Conservation (phyloP, 2,888 invertebrate species). For the Lycophotia porphyrea region DNA sequence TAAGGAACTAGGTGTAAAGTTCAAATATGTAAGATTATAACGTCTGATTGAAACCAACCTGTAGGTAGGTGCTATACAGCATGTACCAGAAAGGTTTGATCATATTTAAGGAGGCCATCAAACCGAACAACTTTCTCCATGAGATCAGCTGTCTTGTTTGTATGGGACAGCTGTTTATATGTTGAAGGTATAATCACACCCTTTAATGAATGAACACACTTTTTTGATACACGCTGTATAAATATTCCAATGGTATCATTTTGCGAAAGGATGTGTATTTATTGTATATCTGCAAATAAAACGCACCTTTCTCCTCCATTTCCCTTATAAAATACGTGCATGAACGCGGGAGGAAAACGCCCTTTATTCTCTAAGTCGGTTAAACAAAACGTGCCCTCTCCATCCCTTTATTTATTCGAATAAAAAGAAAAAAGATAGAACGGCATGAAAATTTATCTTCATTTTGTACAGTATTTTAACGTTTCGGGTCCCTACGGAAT, state of each 20-base stretch:
- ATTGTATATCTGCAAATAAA: constrained; percentile 12
- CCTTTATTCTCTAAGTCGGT: constrained; percentile 42
- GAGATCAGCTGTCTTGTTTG: not conserved
- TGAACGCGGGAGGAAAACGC: constrained; percentile 2
- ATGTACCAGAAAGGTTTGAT: not conserved
- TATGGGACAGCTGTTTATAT: not conserved
- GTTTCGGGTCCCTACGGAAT: constrained; percentile 44
- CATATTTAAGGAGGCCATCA: not conserved
- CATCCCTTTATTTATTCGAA: constrained; percentile 58
- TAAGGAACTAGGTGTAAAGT: not conserved
- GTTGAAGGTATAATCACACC: not conserved
- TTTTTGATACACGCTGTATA: not conserved
- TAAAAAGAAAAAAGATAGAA: constrained; percentile 51
- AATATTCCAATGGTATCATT: not conserved
- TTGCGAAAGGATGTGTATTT: not conserved
- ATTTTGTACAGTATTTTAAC: constrained; percentile 59
- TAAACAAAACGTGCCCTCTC: constrained; percentile 53
- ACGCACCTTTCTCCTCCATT: not conserved
- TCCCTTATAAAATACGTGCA: constrained; percentile 31
- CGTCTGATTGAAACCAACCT: not conserved
- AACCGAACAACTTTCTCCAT: not conserved
- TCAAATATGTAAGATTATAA: not conserved
- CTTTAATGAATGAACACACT: not conserved
- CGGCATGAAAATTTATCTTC: constrained; percentile 60
- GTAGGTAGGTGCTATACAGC: not conserved